These are phyloP conservation scores for Menidia menidia DNA, from an alignment of 2,797 vertebrate genomes.

Conservation along the genomic window DNA sequence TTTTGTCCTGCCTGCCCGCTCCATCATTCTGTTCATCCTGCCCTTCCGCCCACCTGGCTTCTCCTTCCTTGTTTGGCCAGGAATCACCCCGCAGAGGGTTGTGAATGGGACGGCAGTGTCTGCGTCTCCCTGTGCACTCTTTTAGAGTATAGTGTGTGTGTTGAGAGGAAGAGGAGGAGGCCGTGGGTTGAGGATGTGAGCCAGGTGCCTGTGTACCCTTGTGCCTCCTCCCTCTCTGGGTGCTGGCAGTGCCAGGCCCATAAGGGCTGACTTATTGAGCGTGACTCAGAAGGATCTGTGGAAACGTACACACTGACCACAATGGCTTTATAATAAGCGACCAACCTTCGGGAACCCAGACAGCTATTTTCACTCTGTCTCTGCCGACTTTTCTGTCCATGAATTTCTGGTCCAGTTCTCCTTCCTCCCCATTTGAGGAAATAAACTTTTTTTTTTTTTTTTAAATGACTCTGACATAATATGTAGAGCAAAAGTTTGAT, in stretches of 20 bases:
- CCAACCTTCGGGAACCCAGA: constrained; percentile 74
- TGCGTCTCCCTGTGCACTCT: constrained; percentile 55
- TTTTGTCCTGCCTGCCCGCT: constrained; percentile 61
- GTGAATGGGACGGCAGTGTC: constrained; percentile 71
- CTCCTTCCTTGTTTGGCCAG: constrained; percentile 74
- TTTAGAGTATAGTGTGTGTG: constrained; percentile 43
- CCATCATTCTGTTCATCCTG: constrained; percentile 65
- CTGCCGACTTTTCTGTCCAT: constrained; percentile 55
- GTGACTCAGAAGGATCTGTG: constrained; percentile 75
- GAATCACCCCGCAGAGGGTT: constrained; percentile 64
- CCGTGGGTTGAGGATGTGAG: constrained; percentile 68
- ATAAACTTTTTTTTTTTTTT: background rate
- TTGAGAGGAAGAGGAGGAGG: constrained; percentile 48
- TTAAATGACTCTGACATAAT: constrained; percentile 40
- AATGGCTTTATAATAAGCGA: constrained; percentile 82
- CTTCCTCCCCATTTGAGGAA: constrained; percentile 45
- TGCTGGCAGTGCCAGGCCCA: constrained; percentile 65
- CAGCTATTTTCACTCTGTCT: constrained; percentile 79
- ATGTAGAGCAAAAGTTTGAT: background rate
- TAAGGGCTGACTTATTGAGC: constrained; percentile 78
- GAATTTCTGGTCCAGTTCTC: constrained; percentile 56
- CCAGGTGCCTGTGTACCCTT: constrained; percentile 65
- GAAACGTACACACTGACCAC: constrained; percentile 74
- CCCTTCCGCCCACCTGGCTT: constrained; percentile 71
- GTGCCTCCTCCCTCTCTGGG: constrained; percentile 52